A percentile compares a stretch with the other conserved stretches of the same genome.
Evolutionary conservation across 2,113 vertebrate genomes (phyloP).

Genomic region (Melanostigma gelatinosum): DNA sequence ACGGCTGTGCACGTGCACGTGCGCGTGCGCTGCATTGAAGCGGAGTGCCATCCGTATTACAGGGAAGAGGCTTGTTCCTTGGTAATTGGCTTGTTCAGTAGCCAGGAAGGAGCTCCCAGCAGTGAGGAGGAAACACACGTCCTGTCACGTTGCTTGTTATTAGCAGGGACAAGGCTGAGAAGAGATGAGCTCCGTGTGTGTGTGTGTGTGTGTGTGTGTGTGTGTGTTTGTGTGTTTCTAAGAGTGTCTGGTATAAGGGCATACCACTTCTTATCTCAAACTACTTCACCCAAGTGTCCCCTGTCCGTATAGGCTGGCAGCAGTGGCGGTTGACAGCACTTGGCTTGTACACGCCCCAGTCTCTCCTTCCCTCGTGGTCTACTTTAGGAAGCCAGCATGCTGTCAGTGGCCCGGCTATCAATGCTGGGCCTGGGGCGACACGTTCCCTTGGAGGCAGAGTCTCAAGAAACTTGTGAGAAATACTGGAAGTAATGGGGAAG

Average conservation of each 20-base stretch:
- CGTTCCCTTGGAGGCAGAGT: constrained; percentile 32
- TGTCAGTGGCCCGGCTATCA: constrained; percentile 60
- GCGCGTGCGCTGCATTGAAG: constrained; percentile 60
- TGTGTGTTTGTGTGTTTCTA: constrained; percentile 41
- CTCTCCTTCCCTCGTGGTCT: constrained; percentile 35
- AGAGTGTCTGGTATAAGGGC: constrained; percentile 59
- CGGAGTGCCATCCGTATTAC: constrained; percentile 78
- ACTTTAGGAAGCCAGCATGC: constrained; percentile 51
- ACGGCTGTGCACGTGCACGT: constrained; percentile 59
- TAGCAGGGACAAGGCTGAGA: constrained; percentile 79
- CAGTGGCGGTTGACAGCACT: constrained; percentile 58
- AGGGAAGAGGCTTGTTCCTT: constrained; percentile 82
- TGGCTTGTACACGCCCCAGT: constrained; percentile 45
- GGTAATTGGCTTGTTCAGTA: constrained; percentile 85
- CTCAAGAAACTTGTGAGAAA: constrained; percentile 41
- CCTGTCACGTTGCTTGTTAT: constrained; percentile 83
- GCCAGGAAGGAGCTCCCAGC: constrained; percentile 80
- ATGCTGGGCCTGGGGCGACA: constrained; percentile 46
- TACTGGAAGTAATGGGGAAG: constrained; percentile 23
- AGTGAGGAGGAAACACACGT: constrained; percentile 79
- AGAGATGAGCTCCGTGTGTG: constrained; percentile 63
- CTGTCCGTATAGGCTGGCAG: constrained; percentile 62
- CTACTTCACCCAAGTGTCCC: constrained; percentile 68
- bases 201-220: constrained; percentile 40
- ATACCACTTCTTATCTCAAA: constrained; percentile 59